Conservation (phyloP, 2,888 invertebrate species). For the Caradrina kadenii region DNA sequence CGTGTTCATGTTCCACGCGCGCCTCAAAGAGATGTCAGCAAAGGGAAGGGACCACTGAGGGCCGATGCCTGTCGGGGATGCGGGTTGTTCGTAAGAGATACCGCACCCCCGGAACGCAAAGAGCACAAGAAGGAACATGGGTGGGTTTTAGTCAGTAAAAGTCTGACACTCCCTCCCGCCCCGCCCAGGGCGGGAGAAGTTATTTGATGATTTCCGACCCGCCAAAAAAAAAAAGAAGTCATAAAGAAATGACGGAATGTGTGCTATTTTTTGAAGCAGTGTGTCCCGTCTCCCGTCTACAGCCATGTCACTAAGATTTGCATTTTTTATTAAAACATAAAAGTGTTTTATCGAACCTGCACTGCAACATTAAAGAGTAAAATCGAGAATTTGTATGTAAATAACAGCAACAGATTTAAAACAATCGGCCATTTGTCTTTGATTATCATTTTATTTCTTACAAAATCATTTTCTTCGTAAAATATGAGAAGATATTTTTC, state of each 20-base stretch:
- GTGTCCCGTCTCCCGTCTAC: slow-evolving; percentile 1
- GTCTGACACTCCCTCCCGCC: too few relatives aligned
- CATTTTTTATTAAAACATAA: slow-evolving; percentile 54
- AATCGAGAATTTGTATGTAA: slow-evolving; percentile 38
- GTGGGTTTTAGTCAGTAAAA: too few relatives aligned
- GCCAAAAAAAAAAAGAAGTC: too few relatives aligned
- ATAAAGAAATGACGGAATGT: not conserved
- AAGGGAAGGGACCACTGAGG: too few relatives aligned
- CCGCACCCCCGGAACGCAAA: too few relatives aligned
- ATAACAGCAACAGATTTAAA: slow-evolving; percentile 14
- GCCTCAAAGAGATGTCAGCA: too few relatives aligned
- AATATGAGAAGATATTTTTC: slow-evolving; percentile 18
- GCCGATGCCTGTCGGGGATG: too few relatives aligned
- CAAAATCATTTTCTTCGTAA: slow-evolving; percentile 10
- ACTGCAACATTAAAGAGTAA: slow-evolving; percentile 14
- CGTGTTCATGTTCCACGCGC: too few relatives aligned
- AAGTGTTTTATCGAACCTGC: slow-evolving; percentile 31
- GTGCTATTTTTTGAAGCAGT: not conserved
- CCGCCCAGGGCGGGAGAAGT: too few relatives aligned
- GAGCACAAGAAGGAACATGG: too few relatives aligned
- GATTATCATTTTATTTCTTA: slow-evolving; percentile 16
- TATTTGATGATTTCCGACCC: too few relatives aligned
- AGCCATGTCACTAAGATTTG: slow-evolving; percentile 45
- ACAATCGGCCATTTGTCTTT: slow-evolving; percentile 29
- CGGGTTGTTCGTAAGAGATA: too few relatives aligned